A percentile compares a stretch with the other conserved stretches of the same genome.
Evolutionary conservation across 2,113 vertebrate genomes (phyloP).

Genomic region (Gymnorhina tibicen): DNA sequence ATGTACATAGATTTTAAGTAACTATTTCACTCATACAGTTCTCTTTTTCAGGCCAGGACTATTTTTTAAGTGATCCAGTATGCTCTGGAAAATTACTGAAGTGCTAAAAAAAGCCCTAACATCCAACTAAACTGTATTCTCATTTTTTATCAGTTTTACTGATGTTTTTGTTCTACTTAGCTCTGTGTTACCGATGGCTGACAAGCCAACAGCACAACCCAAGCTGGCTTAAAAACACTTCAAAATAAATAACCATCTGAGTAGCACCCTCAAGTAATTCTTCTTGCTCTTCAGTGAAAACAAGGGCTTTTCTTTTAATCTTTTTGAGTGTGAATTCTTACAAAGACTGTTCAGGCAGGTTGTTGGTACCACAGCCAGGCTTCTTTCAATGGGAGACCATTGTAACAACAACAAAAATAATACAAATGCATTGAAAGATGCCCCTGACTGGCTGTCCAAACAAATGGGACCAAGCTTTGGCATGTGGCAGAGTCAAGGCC

Average conservation of each 20-base stretch:
- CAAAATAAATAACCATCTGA: not conserved
- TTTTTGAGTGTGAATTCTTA: not conserved
- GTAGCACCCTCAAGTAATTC: not conserved
- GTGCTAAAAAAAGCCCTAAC: not conserved
- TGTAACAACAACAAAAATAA: not conserved
- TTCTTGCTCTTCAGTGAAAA: not conserved
- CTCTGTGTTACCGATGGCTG: not conserved
- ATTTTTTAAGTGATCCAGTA: not conserved
- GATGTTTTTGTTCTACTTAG: not conserved
- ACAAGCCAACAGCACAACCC: not conserved
- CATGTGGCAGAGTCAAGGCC: rapidly evolving
- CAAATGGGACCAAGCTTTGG: not conserved
- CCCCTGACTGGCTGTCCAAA: not conserved
- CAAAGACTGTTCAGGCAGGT: not conserved
- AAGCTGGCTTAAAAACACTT: not conserved
- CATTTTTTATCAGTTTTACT: not conserved
- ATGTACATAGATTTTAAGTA: not conserved
- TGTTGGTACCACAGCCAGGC: not conserved
- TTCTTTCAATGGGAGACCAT: not conserved
- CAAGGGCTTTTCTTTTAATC: not conserved
- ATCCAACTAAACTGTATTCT: not conserved
- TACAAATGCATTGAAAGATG: not conserved
- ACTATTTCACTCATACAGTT: not conserved
- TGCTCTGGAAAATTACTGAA: not conserved
- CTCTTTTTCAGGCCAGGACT: not conserved